Base-by-base conservation (phyloP, 2,113 vertebrate genomes). In the Parotia lawesii region DNA sequence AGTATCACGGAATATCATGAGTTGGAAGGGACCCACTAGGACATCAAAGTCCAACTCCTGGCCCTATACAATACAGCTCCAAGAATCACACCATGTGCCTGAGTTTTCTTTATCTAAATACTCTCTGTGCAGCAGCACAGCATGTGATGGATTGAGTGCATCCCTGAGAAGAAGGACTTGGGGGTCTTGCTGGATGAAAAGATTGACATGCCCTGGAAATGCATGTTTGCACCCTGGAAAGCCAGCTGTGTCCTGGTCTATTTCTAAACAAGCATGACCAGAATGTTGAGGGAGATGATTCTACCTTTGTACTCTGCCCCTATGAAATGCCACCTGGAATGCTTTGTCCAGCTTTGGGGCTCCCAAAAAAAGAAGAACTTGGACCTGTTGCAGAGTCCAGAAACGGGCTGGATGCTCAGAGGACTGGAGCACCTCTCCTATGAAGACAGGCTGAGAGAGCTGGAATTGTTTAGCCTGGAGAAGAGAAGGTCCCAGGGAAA, bases 261-360 rank as follows among this genome's bases (percentile, higher is more conserved):
- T 31, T 48, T 18, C n/a, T 31, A 53, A 60, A 45, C 28, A 56
- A 33, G 11, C 0, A 0, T 56, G 42, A 71, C 11, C 29, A 48
- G 27, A 56, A 22, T 56, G 14, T 3, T 56, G 42, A 56, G 31
- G 31, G 14, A 48, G 18, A 31, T 8, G 7, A 48, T 64, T 35
- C 14, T 64, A 11, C 11, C 11, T 8, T 31, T 71, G 21, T 56
- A 5, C 21, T 72, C 35, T 64, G 11, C 9, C 25, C 6, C 6
- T 3, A 9, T 48, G 25, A 42, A 54, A 64, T 9, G 11, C 14
- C 22, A 27, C 24, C 29, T 56, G 25, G 25, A 79, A 27, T 22
- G 40, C 6, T 27, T 62, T 0, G 0, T 31, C 35, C 21, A 57
- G 17, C 3, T 31, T 71, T 35, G 11, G 11, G 14, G 11, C 2